phyloP scores from a whole-genome alignment of 2,797 vertebrate species.

The Propithecus deckenii region DNA sequence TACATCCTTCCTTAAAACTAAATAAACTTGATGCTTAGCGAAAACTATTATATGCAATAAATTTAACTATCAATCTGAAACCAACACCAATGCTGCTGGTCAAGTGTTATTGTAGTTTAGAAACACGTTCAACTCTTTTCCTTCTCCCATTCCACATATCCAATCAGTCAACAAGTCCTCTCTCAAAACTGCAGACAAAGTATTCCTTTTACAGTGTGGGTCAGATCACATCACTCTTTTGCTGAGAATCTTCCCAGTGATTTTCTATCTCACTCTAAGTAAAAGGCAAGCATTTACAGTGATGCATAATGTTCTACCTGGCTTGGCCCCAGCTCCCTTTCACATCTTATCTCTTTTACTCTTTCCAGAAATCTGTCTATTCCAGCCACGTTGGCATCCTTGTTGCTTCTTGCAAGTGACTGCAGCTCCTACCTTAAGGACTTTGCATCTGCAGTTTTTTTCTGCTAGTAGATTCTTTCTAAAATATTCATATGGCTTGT shows the following conservation, averaged over 20 bases:
- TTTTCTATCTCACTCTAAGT: background rate
- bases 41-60: background rate
- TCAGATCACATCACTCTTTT: background rate
- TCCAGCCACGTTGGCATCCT: background rate
- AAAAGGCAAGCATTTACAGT: background rate
- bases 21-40: background rate
- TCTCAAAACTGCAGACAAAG: background rate
- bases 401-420: background rate
- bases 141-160: background rate
- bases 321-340: background rate
- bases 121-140: background rate
- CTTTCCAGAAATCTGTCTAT: background rate
- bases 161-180: background rate
- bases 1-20: background rate
- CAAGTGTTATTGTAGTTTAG: background rate
- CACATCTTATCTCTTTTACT: background rate
- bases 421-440: background rate
- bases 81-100: background rate
- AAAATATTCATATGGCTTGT: background rate
- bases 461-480: background rate
- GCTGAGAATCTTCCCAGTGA: background rate
- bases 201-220: background rate
- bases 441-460: background rate
- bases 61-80: background rate
- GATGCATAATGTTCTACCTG: background rate